Evolutionary conservation across 2,888 invertebrate species (phyloP), one percentile per base, ranked within the genome.

Genomic region (Lasioglossum vierecki): DNA sequence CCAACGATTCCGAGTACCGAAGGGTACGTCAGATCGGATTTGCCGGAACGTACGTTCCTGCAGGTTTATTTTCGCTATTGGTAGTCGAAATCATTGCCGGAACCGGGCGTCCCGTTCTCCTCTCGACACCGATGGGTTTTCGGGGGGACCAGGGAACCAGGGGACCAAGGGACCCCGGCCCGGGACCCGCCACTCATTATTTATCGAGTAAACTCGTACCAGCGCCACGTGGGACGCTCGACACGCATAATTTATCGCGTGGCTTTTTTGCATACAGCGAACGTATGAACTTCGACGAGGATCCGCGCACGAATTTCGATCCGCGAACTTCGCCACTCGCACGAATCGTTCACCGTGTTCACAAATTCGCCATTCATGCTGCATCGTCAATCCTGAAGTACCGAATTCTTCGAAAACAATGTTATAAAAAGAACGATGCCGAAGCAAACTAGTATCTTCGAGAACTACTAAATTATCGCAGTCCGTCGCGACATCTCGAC

Each of bases 181-280:
- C 22, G 63, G 66, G 22, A 26, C 72, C 80, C 80, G 79, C 80
- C 86, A 87, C 90, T 88, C 91, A 84, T 93, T 92, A 93, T 92
- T 92, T 91, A 93, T 93, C 90, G 90, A 87, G 85, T 82, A 84
- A 89, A 88, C 89, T 89, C 84, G 89, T 84, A 83, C 81, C 87
- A 82, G 84, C 79, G 87, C 89, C 92, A 92, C 90, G 91, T 93
- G 91, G 92, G 92, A 90, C 85, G 87, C 82, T 85, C 89, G 86
- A 88, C 92, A 91, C 91, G 90, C 91, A 91, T 92, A 92, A 93
- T 92, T 93, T 93, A 93, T 93, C 88, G 88, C 78, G 87, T 60
- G 49, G 70, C 86, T 86, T 87, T 89, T 91, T 91, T 72, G 89
- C 88, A 89, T 83, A 89, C 88, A 85, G 84, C 88, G 77, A 63